Base-by-base conservation (phyloP, 2,888 invertebrate species). In the Drosophila antonietae region DNA sequence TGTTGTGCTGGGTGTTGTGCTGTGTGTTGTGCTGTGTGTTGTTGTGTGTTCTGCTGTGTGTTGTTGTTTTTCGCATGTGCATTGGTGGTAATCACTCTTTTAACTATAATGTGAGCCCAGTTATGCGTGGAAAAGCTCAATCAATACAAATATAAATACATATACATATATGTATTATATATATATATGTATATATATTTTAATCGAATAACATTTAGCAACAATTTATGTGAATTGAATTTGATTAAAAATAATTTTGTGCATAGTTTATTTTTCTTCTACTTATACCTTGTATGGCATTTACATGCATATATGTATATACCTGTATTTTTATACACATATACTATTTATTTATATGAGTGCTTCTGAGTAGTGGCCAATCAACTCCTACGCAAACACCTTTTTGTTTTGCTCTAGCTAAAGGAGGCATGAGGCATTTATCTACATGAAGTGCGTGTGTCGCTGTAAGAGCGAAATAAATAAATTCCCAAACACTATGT, bases 401-500 rank as follows among this genome's bases (percentile, higher is more conserved):
- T 51, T 33, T 14, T 66, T 73, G 44, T 49, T 56, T n/a, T 47
- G n/a, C 49, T 41, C 28, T 6, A 6, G 6, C 28, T 28, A 28
- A 28, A 28, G 28, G 14, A 62, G 59, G 73, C 39, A 59, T 61
- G 63, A 75, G 66, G 67, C 68, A 44, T 44, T 0, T 57, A 56
- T 35, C 60, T 64, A 41, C 35, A 60, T 28, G 28, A 6, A 28
- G 28, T 28, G 60, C 43, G 43, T 60, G 43, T 15, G 56, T 58
- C 46, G 59, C 55, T 55, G 47, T 46, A 47, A 28, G 15, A 28
- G 15, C 9, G 15, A 37, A 74, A 61, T 55, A 53, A 55, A 59
- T 55, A 68, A 58, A 51, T 62, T 59, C 72, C 59, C 52, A 47
- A 62, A 72, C 69, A 61, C 31, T 58, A 51, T 59, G 61, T 51